phyloP scores from a whole-genome alignment of 2,888 invertebrate species.

The Drosophila multiciliata region DNA sequence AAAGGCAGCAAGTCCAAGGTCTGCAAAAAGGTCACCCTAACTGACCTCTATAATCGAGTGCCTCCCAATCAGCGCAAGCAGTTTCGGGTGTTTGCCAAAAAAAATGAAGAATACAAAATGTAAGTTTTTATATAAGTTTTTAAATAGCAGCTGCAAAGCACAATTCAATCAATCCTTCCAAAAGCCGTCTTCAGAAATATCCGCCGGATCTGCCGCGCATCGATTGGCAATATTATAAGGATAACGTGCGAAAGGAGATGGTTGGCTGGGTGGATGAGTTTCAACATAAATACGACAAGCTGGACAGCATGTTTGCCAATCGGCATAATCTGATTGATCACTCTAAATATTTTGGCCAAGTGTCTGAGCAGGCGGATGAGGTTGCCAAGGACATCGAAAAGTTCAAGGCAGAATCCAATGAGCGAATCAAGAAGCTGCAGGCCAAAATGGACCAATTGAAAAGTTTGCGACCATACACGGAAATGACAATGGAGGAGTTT shows the following conservation, averaged over 20 bases:
- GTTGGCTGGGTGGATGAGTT: constrained; percentile 93
- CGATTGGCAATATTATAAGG: constrained; percentile 92
- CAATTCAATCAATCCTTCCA: neutral
- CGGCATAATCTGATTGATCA: constrained; percentile 63
- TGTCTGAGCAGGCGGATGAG: constrained; percentile 88
- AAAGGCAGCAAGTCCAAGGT: constrained; percentile 11
- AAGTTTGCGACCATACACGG: constrained; percentile 89
- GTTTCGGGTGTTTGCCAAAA: constrained; percentile 59
- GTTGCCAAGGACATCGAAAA: constrained; percentile 84
- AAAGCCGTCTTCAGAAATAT: constrained; percentile 68
- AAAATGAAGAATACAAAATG: constrained; percentile 63
- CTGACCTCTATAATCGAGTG: constrained; percentile 67
- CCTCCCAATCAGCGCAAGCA: constrained; percentile 71
- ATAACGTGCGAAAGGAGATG: constrained; percentile 87
- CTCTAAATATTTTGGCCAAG: constrained; percentile 82
- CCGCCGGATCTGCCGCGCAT: constrained; percentile 92
- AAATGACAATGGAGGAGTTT: constrained; percentile 94
- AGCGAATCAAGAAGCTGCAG: constrained; percentile 85
- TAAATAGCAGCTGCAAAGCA: neutral
- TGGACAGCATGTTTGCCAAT: constrained; percentile 64
- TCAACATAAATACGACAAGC: constrained; percentile 89
- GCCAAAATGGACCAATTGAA: constrained; percentile 88
- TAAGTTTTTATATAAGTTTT: constrained; percentile 43
- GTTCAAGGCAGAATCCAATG: constrained; percentile 70
- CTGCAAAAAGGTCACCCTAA: constrained; percentile 39